Evolutionary conservation across 30 jellyfish, hydroid and myxozoan species (phyloP).

Genomic region (Aurelia aurita complex sp. Pacific): DNA sequence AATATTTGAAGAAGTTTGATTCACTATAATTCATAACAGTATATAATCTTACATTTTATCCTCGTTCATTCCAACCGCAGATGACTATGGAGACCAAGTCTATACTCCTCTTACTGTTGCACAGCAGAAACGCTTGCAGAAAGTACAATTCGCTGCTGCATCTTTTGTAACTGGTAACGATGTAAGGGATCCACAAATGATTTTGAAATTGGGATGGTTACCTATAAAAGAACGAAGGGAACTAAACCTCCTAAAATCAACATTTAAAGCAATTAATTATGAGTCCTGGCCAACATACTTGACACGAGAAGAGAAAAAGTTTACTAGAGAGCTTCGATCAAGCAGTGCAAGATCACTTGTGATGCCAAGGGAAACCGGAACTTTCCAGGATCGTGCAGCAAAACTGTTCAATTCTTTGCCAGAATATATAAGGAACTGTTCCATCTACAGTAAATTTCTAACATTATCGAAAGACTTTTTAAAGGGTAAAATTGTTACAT

Average conservation of each 20-base stretch:
- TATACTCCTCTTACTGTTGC: too few species aligned
- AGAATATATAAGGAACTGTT: slow-evolving; percentile 11
- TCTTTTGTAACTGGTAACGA: slow-evolving; percentile 26
- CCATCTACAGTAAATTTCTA: not conserved
- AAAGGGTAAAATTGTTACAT: not conserved
- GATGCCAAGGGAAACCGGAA: slow-evolving; percentile 33
- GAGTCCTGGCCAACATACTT: slow-evolving; percentile 49
- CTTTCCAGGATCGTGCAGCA: not conserved
- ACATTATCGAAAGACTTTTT: slow-evolving; percentile 12
- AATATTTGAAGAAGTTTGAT: too few species aligned
- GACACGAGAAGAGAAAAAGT: slow-evolving; percentile 37
- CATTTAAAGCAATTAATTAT: slow-evolving; percentile 13
- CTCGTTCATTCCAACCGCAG: slow-evolving; percentile 28
- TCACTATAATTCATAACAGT: too few species aligned
- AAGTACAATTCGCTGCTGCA: slow-evolving; percentile 48
- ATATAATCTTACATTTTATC: too few species aligned
- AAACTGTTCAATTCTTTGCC: slow-evolving; percentile 25
- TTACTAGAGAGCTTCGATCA: not conserved
- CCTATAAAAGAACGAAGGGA: slow-evolving; percentile 47
- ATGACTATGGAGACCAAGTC: slow-evolving; percentile 45
- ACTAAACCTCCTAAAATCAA: slow-evolving; percentile 8
- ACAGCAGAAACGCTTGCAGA: slow-evolving; percentile 11
- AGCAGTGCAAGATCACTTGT: too few species aligned
- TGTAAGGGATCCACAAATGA: slow-evolving; percentile 12
- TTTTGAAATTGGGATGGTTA: slow-evolving; percentile 42